Evolutionary conservation across 2,888 invertebrate genomes (phyloP), one percentile per base, ranked within the genome.

Genomic region (Drosophila antonietae): DNA sequence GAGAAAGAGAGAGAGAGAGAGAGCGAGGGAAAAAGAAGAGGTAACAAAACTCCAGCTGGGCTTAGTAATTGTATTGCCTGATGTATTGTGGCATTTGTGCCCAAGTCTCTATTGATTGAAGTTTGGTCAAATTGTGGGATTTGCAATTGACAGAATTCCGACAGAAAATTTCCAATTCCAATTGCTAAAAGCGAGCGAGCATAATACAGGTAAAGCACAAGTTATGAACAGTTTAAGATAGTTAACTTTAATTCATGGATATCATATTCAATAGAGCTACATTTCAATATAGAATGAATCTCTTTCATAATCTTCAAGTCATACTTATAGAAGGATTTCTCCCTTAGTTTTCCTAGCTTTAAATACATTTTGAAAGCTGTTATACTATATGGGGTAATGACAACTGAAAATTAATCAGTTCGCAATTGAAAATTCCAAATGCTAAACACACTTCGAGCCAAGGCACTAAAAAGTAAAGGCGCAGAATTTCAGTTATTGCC

Each of bases 41-140:
- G 44, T 18, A 46, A 44, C 41, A 47, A 44, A 60, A 31, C 64
- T 65, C 78, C 55, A 71, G 78, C 76, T 73, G 78, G 51, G 82
- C 76, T 78, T 55, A 47, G 83, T 88, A 88, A 84, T 84, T 84
- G 83, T 85, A 88, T 82, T 78, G 75, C 63, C 75, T 49, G 56
- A 41, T 68, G 64, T 61, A 67, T 56, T 55, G 58, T 37, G 57
- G 67, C 43, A 56, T 72, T 53, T 63, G 55, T 55, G 49, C 55
- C 63, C 37, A 68, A 58, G 68, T 61, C 49, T 33, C 55, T 57
- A 67, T 73, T 78, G 81, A 75, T 68, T 68, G 79, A 75, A 67
- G 63, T 59, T 70, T 77, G 67, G 37, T 52, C 44, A 39, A 62
- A 46, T 31, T 52, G 63, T 61, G 55, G 46, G 37, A 63, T 63